These are phyloP conservation scores for Scartelaos histophorus DNA, from an alignment of 2,113 vertebrate species.

Conservation along the genomic window DNA sequence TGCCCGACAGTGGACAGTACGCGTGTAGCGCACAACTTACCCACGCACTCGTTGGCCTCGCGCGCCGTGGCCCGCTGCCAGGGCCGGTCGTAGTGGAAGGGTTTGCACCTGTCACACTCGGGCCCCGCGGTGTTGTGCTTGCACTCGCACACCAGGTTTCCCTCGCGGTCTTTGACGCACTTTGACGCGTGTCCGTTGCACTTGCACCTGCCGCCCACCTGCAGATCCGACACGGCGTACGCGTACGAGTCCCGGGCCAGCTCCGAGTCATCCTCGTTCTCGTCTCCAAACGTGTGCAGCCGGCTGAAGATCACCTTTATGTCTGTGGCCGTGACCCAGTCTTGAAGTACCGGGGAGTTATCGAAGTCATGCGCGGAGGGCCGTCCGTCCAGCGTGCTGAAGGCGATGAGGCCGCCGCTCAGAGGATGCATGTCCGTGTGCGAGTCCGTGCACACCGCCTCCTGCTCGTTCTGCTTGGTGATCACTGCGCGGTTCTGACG, in stretches of 20 bases:
- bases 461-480: slow-evolving; percentile 98
- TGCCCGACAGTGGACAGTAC: not conserved
- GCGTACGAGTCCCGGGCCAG: slow-evolving; percentile 96
- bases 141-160: slow-evolving; percentile 94
- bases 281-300: slow-evolving; percentile 96
- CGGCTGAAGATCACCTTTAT: slow-evolving; percentile 95
- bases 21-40: slow-evolving; percentile 76
- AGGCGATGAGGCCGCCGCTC: slow-evolving; percentile 94
- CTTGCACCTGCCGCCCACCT: slow-evolving; percentile 97
- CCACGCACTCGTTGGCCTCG: slow-evolving; percentile 97
- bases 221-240: slow-evolving; percentile 96
- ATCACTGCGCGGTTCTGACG: slow-evolving; percentile 88
- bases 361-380: slow-evolving; percentile 99
- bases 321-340: slow-evolving; percentile 99
- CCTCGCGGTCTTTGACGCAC: slow-evolving; percentile 93
- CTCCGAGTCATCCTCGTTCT: slow-evolving; percentile 97
- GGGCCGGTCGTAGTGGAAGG: slow-evolving; percentile 97
- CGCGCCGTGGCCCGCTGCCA: slow-evolving; percentile 97
- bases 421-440: slow-evolving; percentile 97
- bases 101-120: slow-evolving; percentile 98
- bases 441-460: slow-evolving; percentile 97
- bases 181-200: slow-evolving; percentile 97
- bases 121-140: slow-evolving; percentile 96
- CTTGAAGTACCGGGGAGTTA: slow-evolving; percentile 97
- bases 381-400: slow-evolving; percentile 97